phyloP scores from a whole-genome alignment of 2,113 vertebrate genomes.

The Lethenteron reissneri region DNA sequence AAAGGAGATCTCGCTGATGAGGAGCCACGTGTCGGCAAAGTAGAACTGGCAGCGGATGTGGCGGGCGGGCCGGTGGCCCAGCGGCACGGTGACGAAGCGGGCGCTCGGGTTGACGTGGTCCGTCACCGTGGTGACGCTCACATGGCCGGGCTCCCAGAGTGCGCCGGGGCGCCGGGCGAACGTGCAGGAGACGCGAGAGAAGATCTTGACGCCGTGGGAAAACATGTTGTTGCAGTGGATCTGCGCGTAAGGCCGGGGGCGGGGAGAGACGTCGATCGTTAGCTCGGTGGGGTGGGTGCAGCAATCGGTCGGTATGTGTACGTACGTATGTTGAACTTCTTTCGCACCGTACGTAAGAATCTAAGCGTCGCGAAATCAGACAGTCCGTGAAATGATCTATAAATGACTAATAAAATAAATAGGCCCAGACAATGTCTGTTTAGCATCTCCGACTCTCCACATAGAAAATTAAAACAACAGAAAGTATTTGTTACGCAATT shows the following conservation, averaged over 20 bases:
- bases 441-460: no score
- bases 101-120: conserved; percentile 67
- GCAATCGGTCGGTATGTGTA: no score
- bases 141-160: conserved; percentile 32
- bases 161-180: conserved; percentile 39
- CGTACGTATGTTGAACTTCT: no score
- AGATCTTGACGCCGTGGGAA: conserved; percentile 54
- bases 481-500: no score
- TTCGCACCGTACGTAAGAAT: no score
- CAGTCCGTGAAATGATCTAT: no score
- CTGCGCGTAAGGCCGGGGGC: conserved; percentile 17
- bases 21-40: conserved; percentile 55
- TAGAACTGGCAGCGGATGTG: conserved; percentile 57
- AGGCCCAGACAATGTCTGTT: no score
- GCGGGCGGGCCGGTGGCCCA: conserved; percentile 28
- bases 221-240: conserved; percentile 86
- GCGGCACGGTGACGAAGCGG: conserved; percentile 47
- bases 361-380: no score
- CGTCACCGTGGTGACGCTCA: conserved; percentile 37
- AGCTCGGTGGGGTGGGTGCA: no score
- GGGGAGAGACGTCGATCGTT: neutral
- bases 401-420: no score
- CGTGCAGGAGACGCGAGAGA: conserved; percentile 41
- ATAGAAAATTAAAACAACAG: no score
- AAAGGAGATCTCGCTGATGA: conserved; percentile 75